Conservation (phyloP, 2,888 invertebrate genomes). For the Lucinisca nassula region DNA sequence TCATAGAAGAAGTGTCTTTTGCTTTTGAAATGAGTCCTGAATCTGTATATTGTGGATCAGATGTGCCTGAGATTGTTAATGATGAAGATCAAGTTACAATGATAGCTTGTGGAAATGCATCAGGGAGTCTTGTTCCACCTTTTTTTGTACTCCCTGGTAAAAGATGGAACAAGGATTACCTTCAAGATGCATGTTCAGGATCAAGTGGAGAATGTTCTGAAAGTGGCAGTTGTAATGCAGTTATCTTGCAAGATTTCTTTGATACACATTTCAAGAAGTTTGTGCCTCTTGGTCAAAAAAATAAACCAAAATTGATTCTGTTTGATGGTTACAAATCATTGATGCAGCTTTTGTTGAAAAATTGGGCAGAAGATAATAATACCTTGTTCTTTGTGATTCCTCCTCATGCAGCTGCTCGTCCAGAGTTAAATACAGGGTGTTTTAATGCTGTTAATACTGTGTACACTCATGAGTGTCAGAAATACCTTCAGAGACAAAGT, state of each 20-base stretch:
- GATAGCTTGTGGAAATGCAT: background rate
- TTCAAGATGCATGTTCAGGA: background rate
- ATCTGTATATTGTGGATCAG: background rate
- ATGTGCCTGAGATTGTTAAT: too few relatives aligned
- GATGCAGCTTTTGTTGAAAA: background rate
- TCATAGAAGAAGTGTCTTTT: background rate
- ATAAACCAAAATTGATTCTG: background rate
- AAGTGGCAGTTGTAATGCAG: background rate
- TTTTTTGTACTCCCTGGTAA: background rate
- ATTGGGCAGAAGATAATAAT: background rate
- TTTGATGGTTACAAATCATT: background rate
- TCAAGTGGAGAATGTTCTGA: background rate
- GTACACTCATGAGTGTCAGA: background rate
- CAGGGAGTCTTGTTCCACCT: background rate
- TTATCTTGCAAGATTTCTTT: background rate
- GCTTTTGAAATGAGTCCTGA: background rate
- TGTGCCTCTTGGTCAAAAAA: background rate
- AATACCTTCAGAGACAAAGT: background rate
- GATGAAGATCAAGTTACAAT: background rate
- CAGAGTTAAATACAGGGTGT: background rate
- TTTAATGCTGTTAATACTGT: background rate
- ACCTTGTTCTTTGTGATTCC: background rate
- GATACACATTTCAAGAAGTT: background rate
- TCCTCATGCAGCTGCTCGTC: background rate
- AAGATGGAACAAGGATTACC: background rate